Base-by-base conservation (phyloP, 1,140 invertebrate genomes). In the Helicoverpa zea region DNA sequence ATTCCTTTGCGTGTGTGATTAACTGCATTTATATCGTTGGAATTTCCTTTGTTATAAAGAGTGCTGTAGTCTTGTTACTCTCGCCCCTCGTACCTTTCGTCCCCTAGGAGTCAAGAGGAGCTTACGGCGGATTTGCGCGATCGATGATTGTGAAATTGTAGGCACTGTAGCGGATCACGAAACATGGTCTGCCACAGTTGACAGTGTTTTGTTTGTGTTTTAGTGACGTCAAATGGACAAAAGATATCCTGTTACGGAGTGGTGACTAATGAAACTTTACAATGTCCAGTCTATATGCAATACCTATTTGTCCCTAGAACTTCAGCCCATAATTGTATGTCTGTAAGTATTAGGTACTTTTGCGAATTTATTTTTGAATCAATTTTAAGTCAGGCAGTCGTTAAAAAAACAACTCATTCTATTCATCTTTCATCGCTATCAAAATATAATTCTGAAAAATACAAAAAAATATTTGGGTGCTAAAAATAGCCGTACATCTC, bases 41-140 rank as follows among this genome's bases (percentile, higher is more conserved):
- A 81, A 90, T 87, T 92, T 85, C 87, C 84, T 93, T 90, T 92
- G 89, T 91, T 86, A 84, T 81, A 80, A 77, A 56, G 70, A 83
- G 75, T 79, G 81, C 84, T 23, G 35, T 82, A 80, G 84, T 87
- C 84, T 84, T 88, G 85, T 86, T 84, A 76, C 86, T 88, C 81
- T 84, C 82, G 35, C 81, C 64, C 75, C 79, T 64, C 81, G 29
- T 35, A 56, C 59, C 70, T 58, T 83, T 72, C 83, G 76, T 81
- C 80, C 77, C 82, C 74, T 81, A 83, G 84, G 85, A 88, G 81
- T 79, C 81, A 84, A 86, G 81, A 84, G 77, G 78, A 81, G 79
- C 87, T 87, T 89, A 91, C 85, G 88, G 83, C 85, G 83, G 86
- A 87, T 88, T 91, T 91, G 87, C 84, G 85, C 82, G 86, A 88